Base-by-base conservation (phyloP, 2,113 vertebrate genomes). In the Scolopax mira region DNA sequence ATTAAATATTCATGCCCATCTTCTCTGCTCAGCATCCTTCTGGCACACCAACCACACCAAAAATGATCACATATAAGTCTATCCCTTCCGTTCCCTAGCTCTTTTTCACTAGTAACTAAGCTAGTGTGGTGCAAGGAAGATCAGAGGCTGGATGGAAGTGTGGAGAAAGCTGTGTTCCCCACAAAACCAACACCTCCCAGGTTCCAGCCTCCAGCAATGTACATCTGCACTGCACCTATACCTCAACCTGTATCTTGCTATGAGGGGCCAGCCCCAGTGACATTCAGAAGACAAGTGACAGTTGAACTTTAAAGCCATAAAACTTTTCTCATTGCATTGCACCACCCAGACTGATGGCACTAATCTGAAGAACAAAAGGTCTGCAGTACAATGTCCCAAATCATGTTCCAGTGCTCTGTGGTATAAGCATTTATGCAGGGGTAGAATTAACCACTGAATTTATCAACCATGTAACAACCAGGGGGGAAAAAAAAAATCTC, bases 131-230 rank as follows among this genome's bases (percentile, higher is more conserved):
- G 54, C 62, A 83, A 85, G 37, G 66, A 79, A 79, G 49, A 87
- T 30, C 25, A 88, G n/a, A 75, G 16, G 33, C 6, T 84, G 44
- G 13, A 35, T 0, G 0, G 55, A 71, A 80, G 42, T 0, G 0
- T 27, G 58, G 28, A 91, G 75, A 44, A 89, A 79, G 48, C 23
- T 15, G 5, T 55, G 64, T 71, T 84, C 48, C 41, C 72, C 72
- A 71, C 0, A 1, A 88, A 67, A 88, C 39, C 70, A 84, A 51
- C 55, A 66, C 51, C 91, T 80, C 67, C 88, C 64, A 83, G 14
- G 83, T 51, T 94, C 90, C 62, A 58, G 82, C 95, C 81, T 79
- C 51, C 3, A 3, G 94, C 67, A 65, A 49, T 4, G 54, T 41
- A 62, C n/a, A 85, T 88, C 88, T 74, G 67, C 46, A 62, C 74